Evolutionary conservation across 2,113 vertebrate species (phyloP).

Genomic region (Nanorana parkeri): DNA sequence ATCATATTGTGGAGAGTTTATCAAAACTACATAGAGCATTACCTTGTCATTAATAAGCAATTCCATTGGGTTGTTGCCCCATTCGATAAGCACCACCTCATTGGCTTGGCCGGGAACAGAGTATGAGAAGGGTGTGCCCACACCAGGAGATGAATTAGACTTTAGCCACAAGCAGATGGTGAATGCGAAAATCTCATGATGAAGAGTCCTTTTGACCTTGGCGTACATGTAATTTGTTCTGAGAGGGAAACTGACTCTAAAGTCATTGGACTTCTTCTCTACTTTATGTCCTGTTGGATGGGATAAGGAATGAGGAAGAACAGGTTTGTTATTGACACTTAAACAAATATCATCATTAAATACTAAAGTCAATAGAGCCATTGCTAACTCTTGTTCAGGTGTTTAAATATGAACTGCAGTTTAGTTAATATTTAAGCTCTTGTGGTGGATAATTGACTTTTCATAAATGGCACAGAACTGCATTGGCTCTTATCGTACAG

Average conservation of each 20-base stretch:
- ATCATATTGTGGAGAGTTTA: too few relatives aligned
- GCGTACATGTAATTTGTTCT: slow-evolving; percentile 96
- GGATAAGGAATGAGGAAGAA: slow-evolving; percentile 30
- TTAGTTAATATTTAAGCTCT: slow-evolving; percentile 18
- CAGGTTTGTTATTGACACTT: slow-evolving; percentile 10
- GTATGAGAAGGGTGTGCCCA: slow-evolving; percentile 95
- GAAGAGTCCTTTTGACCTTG: slow-evolving; percentile 94
- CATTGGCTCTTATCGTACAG: too few relatives aligned
- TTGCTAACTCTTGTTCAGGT: neutral
- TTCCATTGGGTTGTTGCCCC: slow-evolving; percentile 97
- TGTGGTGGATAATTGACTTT: too few relatives aligned
- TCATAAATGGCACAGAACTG: too few relatives aligned
- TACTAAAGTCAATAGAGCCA: neutral
- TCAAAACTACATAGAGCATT: slow-evolving; percentile 49
- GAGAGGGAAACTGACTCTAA: slow-evolving; percentile 75
- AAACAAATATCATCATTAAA: slow-evolving; percentile 21
- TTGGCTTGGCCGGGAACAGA: slow-evolving; percentile 95
- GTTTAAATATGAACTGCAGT: too few relatives aligned
- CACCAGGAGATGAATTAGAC: slow-evolving; percentile 89
- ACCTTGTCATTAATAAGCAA: slow-evolving; percentile 98
- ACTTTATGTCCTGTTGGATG: slow-evolving; percentile 54
- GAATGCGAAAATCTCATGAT: slow-evolving; percentile 94
- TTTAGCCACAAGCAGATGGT: slow-evolving; percentile 97
- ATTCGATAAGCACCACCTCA: slow-evolving; percentile 97
- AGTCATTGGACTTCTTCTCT: slow-evolving; percentile 56